Percentiles rank a stretch among this genome's conserved stretches.
These are phyloP conservation scores for Martes martes DNA, from an alignment of 2,113 vertebrate genomes.

Conservation along the genomic window DNA sequence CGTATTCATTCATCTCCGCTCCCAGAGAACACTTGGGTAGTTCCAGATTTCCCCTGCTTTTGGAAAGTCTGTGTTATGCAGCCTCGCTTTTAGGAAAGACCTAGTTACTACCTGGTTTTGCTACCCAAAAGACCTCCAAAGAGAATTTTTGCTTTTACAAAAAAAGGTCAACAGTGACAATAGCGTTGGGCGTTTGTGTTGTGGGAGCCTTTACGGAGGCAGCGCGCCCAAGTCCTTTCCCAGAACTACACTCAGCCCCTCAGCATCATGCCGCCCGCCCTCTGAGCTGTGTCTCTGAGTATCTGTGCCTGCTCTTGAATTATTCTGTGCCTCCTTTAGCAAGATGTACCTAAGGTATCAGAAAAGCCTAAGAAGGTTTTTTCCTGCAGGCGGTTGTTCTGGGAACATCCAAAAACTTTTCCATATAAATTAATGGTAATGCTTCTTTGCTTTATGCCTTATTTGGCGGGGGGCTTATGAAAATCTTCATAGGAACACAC, in stretches of 20 bases:
- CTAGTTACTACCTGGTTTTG: not conserved
- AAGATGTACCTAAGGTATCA: not conserved
- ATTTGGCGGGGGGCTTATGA: not conserved
- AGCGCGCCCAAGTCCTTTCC: fast-evolving
- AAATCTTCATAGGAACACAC: not conserved
- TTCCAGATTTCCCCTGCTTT: not conserved
- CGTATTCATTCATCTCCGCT: not conserved
- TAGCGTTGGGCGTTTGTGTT: fast-evolving
- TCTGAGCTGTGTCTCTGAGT: not conserved
- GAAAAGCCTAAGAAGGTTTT: not conserved
- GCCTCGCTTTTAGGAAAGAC: not conserved
- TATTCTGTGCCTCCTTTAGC: not conserved
- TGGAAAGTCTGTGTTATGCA: not conserved
- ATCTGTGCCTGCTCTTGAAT: not conserved
- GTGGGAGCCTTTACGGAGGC: not conserved
- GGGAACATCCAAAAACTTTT: not conserved
- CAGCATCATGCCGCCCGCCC: not conserved
- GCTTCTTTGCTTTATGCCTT: not conserved
- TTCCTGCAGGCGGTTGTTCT: not conserved
- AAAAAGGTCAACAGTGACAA: not conserved
- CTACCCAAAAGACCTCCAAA: not conserved
- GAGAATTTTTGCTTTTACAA: not conserved
- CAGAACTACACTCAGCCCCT: not conserved
- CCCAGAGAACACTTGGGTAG: not conserved
- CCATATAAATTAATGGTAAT: not conserved